Evolutionary conservation across 2,888 invertebrate genomes (phyloP), one percentile per base, ranked within the genome.

Genomic region (Andrena camellia): DNA sequence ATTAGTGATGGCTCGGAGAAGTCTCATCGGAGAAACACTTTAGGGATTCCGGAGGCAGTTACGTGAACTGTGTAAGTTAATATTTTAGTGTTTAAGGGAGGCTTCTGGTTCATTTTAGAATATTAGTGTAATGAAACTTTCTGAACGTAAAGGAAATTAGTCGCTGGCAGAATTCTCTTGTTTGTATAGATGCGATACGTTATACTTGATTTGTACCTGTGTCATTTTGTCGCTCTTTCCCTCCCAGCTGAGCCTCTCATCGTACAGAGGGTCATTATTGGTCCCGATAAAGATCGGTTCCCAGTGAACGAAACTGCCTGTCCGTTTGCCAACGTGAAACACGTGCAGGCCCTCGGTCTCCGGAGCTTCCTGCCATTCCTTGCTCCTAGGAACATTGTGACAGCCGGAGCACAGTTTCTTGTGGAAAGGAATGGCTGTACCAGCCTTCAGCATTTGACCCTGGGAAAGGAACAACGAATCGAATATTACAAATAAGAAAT

Each of bases 141-240:
- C 10, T 4, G 42, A 3, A 13, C 13, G 10, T 35, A 13, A 10
- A 13, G 35, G 42, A 42, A 42, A 42, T 42, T 42, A 42, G 42
- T 54, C 26, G 20, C 26, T 54, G 0, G 10, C 13, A 13, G 10
- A 23, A 54, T 54, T 23, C 23, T 57, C 26, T 8, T 0, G 13
- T 13, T 10, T 8, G n/a, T 13, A 0, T n/a, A 26, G 13, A 4
- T 35, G 10, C 2, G 4, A 5, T 20, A 2, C 6, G 0, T 23
- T 48, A 26, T 6, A 8, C 10, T 64, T 33, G 7, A 20, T 10
- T 20, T 86, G 93, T 93, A 98, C 98, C 97, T 98, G 98, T 81
- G 98, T 97, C 98, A 98, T 98, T 95, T 98, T 98, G 94, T 99
- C 98, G 94, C 97, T 97, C 94, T 98, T 98, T 60, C 98, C 98